phyloP scores from a whole-genome alignment of 2,113 vertebrate species.

The Cnemophilus loriae region DNA sequence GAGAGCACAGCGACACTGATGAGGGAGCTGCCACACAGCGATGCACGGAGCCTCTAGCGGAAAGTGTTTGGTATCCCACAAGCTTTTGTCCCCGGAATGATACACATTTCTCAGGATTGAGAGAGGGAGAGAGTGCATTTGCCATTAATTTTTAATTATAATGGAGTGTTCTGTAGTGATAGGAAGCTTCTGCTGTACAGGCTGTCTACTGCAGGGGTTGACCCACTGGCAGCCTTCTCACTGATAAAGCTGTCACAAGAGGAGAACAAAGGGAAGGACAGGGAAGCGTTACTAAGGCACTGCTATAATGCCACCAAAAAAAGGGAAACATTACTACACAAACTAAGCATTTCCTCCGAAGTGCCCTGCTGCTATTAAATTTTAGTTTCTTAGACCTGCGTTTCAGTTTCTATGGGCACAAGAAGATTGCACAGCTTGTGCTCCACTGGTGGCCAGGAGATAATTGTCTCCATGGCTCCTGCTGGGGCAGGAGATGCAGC shows the following conservation, averaged over 20 bases:
- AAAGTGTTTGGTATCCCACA: not conserved
- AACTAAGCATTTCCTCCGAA: not conserved
- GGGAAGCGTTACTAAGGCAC: not conserved
- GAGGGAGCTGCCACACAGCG: not conserved
- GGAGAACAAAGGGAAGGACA: not conserved
- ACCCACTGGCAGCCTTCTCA: not conserved
- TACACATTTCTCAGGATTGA: not conserved
- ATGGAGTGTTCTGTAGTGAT: not conserved
- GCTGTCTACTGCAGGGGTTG: not conserved
- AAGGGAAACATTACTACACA: not conserved
- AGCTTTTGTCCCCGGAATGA: not conserved
- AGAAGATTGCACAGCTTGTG: not conserved
- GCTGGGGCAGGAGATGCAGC: not conserved
- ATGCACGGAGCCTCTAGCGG: accelerated
- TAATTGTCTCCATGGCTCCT: not conserved
- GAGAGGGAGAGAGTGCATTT: not conserved
- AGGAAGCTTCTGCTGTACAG: not conserved
- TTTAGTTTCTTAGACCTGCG: not conserved
- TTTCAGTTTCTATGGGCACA: not conserved
- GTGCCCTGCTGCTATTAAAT: not conserved
- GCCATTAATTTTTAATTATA: constrained; percentile 42
- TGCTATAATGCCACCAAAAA: not conserved
- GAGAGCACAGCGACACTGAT: not conserved
- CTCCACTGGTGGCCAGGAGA: not conserved
- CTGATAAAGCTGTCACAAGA: not conserved